A percentile compares a stretch with the other conserved stretches of the same genome.
These are phyloP conservation scores for Sphyrna mokarran DNA, from an alignment of 2,113 vertebrate genomes.

Conservation along the genomic window DNA sequence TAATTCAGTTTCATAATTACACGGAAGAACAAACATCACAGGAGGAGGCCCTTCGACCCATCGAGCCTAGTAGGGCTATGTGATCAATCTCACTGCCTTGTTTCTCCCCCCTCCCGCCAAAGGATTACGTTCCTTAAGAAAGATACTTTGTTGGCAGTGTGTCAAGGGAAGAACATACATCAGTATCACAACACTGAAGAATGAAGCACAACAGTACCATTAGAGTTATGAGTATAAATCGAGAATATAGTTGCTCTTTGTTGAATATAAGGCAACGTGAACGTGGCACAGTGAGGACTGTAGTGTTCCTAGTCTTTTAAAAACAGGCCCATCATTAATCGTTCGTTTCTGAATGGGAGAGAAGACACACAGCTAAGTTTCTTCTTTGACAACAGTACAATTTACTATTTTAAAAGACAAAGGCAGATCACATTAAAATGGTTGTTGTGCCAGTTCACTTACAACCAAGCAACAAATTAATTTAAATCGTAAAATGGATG, in stretches of 20 bases:
- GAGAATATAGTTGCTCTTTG: not conserved
- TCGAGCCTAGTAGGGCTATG: not conserved
- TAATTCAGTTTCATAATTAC: not conserved
- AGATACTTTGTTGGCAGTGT: not conserved
- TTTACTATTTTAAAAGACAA: not conserved
- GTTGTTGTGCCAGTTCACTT: not conserved
- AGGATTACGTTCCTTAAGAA: not conserved
- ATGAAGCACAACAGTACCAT: not conserved
- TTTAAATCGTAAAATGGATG: not conserved
- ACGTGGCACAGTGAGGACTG: not conserved
- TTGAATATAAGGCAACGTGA: not conserved
- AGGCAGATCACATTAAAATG: not conserved
- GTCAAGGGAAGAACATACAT: not conserved
- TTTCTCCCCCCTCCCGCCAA: not conserved
- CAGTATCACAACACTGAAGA: not conserved
- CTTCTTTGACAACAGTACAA: not conserved
- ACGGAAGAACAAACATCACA: not conserved
- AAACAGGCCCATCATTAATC: constrained; percentile 18
- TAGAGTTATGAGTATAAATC: not conserved
- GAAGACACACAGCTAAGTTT: not conserved
- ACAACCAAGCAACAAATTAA: not conserved
- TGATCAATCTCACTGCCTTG: not conserved
- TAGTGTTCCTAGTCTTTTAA: constrained; percentile 15
- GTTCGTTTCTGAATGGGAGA: constrained; percentile 2
- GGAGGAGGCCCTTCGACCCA: no score